Conservation (phyloP, 2,888 invertebrate species). For the Thera obeliscata region DNA sequence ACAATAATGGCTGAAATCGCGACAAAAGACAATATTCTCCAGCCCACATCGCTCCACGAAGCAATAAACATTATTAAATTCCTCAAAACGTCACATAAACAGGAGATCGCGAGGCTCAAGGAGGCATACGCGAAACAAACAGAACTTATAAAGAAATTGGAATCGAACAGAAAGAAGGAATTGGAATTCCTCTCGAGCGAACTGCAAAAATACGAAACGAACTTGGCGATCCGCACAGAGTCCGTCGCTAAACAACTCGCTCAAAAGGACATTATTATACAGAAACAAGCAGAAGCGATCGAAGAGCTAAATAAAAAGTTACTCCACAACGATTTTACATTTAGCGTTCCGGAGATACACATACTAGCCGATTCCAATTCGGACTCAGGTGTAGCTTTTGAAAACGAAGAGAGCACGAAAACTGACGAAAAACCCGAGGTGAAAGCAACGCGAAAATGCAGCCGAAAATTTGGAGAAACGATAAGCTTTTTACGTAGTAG, state of each 20-base stretch:
- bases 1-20: conserved; percentile 57
- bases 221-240: conserved; percentile 71
- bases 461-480: conserved; percentile 75
- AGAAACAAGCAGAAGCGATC: conserved; percentile 67
- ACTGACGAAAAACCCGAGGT: conserved; percentile 61
- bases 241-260: conserved; percentile 70
- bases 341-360: conserved; percentile 66
- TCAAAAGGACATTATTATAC: conserved; percentile 73
- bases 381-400: conserved; percentile 77
- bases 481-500: conserved; percentile 73
- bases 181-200: conserved; percentile 75
- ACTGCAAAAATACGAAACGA: conserved; percentile 77
- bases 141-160: conserved; percentile 73
- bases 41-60: conserved; percentile 75
- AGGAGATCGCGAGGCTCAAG: conserved; percentile 71
- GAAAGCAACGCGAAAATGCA: conserved; percentile 72
- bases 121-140: conserved; percentile 70
- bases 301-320: conserved; percentile 69
- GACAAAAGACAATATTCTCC: conserved; percentile 64
- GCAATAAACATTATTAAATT: conserved; percentile 79
- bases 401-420: conserved; percentile 69
- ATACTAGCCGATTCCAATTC: conserved; percentile 75
- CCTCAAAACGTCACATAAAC: conserved; percentile 75
- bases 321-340: conserved; percentile 51
- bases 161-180: conserved; percentile 74